These are phyloP conservation scores for Epinephelus cyanopodus DNA, from an alignment of 2,113 vertebrate genomes.

Conservation along the genomic window DNA sequence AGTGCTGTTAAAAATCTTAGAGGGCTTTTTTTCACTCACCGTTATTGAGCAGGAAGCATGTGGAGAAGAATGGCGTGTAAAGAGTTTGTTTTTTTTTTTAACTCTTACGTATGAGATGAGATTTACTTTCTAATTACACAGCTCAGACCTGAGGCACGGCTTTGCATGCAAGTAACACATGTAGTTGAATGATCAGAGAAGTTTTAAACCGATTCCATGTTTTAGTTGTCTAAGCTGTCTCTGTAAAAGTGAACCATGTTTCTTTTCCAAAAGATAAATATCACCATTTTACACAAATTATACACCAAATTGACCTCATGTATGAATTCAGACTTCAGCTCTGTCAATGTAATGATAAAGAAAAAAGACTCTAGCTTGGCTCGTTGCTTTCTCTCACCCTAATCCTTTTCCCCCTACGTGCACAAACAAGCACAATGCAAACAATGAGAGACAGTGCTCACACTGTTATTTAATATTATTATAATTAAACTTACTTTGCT, in stretches of 20 bases:
- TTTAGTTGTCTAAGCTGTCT: not conserved
- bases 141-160: not conserved
- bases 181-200: fast-evolving
- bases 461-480: constrained; percentile 18
- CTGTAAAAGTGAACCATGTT: not conserved
- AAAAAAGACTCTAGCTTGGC: too few relatives aligned
- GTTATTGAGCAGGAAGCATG: not conserved
- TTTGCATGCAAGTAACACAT: not conserved
- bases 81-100: too few relatives aligned
- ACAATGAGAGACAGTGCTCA: not conserved
- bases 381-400: not conserved
- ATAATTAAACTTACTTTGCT: constrained; percentile 27
- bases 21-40: not conserved
- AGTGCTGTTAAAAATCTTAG: constrained; percentile 15
- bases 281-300: not conserved
- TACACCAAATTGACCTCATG: not conserved
- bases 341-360: not conserved
- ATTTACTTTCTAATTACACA: not conserved
- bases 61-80: not conserved
- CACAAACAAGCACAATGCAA: not conserved
- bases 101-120: too few relatives aligned
- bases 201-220: not conserved
- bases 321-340: not conserved
- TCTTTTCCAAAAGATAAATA: not conserved
- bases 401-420: not conserved